These are phyloP conservation scores for Diplodus sargus DNA, from an alignment of 2,797 vertebrate genomes.

Conservation along the genomic window DNA sequence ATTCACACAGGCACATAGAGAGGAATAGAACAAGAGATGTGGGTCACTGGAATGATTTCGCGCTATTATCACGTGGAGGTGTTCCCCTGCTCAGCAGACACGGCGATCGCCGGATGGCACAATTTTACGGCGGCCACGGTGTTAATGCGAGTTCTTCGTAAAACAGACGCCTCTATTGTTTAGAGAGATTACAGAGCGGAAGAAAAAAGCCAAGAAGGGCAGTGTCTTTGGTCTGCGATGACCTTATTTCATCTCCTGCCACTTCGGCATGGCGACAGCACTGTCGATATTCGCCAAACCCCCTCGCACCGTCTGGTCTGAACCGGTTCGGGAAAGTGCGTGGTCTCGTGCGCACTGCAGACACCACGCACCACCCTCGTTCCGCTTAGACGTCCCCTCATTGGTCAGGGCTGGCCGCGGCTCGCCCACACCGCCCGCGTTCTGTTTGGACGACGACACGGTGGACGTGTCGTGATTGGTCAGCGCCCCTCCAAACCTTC, in stretches of 20 bases:
- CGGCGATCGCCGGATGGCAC: conserved; percentile 7
- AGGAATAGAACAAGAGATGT: conserved; percentile 46
- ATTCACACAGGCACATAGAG: background rate
- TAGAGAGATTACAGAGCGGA: no score
- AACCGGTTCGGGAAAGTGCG: conserved; percentile 86
- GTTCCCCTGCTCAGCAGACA: conserved; percentile 14
- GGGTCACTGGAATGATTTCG: conserved; percentile 67
- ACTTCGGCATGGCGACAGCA: conserved; percentile 63
- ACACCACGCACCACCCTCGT: conserved; percentile 59
- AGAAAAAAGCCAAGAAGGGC: background rate
- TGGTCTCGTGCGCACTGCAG: conserved; percentile 75
- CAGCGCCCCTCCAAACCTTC: conserved; percentile 20
- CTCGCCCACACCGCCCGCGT: conserved; percentile 64
- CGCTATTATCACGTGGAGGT: conserved; percentile 40
- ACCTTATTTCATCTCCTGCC: conserved; percentile 68
- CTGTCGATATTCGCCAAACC: conserved; percentile 73
- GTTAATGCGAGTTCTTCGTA: background rate
- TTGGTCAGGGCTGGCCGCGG: conserved; percentile 57
- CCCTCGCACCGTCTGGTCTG: conserved; percentile 82
- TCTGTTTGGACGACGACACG: conserved; percentile 52
- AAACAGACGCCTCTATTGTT: background rate
- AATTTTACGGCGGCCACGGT: conserved; percentile 1
- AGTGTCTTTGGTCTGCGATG: background rate
- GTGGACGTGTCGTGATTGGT: conserved; percentile 71
- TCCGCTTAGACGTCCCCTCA: conserved; percentile 21